A percentile compares a stretch with the other conserved stretches of the same genome.
Evolutionary conservation across 1,140 invertebrate genomes (phyloP).

Genomic region (Holotrichia oblita): DNA sequence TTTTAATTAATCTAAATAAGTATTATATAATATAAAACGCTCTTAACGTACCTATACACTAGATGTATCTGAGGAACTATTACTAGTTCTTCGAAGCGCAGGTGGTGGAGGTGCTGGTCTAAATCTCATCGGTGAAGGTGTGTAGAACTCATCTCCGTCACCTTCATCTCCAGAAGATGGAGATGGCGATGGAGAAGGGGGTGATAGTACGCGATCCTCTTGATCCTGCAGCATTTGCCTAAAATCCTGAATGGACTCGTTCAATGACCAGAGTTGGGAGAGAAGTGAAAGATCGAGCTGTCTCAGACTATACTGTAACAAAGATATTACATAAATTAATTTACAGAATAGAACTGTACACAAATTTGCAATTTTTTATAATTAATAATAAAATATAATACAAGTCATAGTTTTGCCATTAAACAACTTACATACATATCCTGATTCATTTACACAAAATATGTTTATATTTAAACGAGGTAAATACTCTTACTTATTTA

Average conservation of each 20-base stretch:
- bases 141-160: slow-evolving; percentile 62
- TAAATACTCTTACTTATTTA: no score
- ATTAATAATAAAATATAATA: no score
- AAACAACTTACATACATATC: no score
- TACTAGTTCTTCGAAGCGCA: slow-evolving; percentile 48
- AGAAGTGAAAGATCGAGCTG: slow-evolving; percentile 85
- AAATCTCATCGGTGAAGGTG: slow-evolving; percentile 51
- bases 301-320: slow-evolving; percentile 79
- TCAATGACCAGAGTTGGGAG: slow-evolving; percentile 87
- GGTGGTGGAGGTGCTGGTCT: slow-evolving; percentile 53
- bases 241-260: slow-evolving; percentile 89
- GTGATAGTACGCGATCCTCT: slow-evolving; percentile 66
- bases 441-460: no score
- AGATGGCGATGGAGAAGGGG: slow-evolving; percentile 69
- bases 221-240: slow-evolving; percentile 77
- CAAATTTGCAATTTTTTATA: no score
- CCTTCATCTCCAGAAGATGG: slow-evolving; percentile 69
- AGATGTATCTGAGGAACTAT: slow-evolving; percentile 55
- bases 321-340: no score
- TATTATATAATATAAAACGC: no score
- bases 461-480: no score
- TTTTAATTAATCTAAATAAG: no score
- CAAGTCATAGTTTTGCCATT: no score
- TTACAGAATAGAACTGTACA: no score
- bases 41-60: slow-evolving; percentile 41